phyloP scores from a whole-genome alignment of 2,797 vertebrate genomes.

The Manis javanica region DNA sequence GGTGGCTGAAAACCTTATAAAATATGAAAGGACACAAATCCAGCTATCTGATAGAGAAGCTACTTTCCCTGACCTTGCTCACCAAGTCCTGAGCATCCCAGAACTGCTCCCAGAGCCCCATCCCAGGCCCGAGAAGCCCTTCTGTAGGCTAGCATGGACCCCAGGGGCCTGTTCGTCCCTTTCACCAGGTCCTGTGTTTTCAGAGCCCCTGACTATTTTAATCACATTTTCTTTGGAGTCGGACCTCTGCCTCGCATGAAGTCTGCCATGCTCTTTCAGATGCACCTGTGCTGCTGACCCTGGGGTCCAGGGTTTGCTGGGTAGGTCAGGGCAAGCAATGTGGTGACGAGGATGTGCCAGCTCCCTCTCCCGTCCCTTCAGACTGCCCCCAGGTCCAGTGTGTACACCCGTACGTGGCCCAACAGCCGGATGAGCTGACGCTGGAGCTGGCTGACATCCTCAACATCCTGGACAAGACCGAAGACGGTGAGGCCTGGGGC shows the following conservation, averaged over 20 bases:
- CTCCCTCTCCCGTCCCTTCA: conserved; percentile 67
- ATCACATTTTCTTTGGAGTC: neutral
- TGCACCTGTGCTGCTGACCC: neutral
- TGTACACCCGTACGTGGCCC: conserved; percentile 95
- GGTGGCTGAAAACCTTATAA: neutral
- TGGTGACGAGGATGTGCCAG: rapidly evolving
- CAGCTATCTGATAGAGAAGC: neutral
- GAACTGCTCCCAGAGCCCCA: neutral
- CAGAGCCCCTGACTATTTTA: neutral
- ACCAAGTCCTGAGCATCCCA: neutral
- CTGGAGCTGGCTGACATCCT: conserved; percentile 96
- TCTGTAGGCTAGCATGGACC: neutral
- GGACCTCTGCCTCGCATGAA: too few relatives aligned
- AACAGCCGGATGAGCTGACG: conserved; percentile 96
- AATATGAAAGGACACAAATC: neutral
- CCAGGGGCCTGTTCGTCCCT: rapidly evolving
- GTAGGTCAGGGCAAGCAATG: rapidly evolving
- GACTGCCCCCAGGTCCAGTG: conserved; percentile 98
- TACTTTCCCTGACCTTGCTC: rapidly evolving
- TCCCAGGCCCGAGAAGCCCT: neutral
- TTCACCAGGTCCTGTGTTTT: rapidly evolving
- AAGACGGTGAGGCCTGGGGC: conserved; percentile 89
- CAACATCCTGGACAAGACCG: conserved; percentile 94
- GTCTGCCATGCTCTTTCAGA: neutral
- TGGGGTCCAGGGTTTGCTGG: neutral